A percentile compares a stretch with the other conserved stretches of the same genome.
phyloP scores from a whole-genome alignment of 2,888 invertebrate species.

The Drosophila pullipes region DNA sequence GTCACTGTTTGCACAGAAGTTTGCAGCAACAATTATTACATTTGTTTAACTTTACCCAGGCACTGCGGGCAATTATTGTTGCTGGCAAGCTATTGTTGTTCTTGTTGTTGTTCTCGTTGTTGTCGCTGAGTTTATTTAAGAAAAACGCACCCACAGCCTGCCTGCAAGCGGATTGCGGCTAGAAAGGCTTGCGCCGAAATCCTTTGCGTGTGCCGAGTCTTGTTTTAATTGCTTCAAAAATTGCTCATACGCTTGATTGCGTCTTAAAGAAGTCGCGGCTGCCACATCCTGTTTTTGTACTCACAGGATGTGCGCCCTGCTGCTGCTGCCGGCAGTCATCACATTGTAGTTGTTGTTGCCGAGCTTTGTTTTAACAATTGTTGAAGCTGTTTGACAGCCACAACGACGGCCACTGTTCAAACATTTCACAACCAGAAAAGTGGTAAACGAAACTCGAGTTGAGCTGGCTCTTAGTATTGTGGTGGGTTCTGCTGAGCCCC shows the following conservation, averaged over 20 bases:
- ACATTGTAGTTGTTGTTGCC: slow-evolving; percentile 19
- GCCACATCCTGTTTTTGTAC: slow-evolving; percentile 19
- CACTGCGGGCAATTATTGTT: slow-evolving; percentile 62
- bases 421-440: slow-evolving; percentile 74
- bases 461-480: slow-evolving; percentile 6
- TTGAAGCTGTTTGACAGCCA: slow-evolving; percentile 58
- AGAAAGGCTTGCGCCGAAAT: slow-evolving; percentile 53
- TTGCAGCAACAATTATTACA: slow-evolving; percentile 79
- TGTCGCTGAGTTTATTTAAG: slow-evolving; percentile 76
- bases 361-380: slow-evolving; percentile 63
- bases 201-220: slow-evolving; percentile 75
- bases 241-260: slow-evolving; percentile 81
- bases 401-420: slow-evolving; percentile 70
- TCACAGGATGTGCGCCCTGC: slow-evolving; percentile 46
- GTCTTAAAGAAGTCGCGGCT: slow-evolving; percentile 65
- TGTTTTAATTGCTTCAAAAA: slow-evolving; percentile 80
- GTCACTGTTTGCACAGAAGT: slow-evolving; percentile 76
- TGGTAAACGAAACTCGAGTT: slow-evolving; percentile 41
- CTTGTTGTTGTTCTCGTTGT: slow-evolving; percentile 9
- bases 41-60: slow-evolving; percentile 74
- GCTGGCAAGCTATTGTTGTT: slow-evolving; percentile 48
- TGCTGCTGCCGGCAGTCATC: slow-evolving; percentile 52
- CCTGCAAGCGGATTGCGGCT: slow-evolving; percentile 3
- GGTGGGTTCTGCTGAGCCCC: slow-evolving; percentile 4
- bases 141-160: slow-evolving; percentile 62